phyloP scores from a whole-genome alignment of 2,888 invertebrate genomes.

The Polietes domitor region DNA sequence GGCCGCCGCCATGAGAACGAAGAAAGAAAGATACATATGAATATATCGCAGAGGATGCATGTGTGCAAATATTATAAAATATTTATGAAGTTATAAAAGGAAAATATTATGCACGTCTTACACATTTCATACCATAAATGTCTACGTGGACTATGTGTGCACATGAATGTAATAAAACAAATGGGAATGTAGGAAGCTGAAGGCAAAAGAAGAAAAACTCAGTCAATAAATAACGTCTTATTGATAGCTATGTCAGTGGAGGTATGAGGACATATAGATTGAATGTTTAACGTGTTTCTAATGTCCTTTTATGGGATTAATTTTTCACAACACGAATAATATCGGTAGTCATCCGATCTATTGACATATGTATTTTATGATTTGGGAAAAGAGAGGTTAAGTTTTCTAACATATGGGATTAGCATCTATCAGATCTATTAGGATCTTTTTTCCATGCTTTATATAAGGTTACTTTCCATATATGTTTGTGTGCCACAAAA shows the following conservation, averaged over 20 bases:
- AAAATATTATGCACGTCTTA: conserved; percentile 59
- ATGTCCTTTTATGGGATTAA: too few species aligned
- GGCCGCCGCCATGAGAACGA: background rate
- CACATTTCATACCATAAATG: conserved; percentile 47
- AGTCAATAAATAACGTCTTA: conserved; percentile 1
- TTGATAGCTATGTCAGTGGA: background rate
- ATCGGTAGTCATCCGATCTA: too few species aligned
- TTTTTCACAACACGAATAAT: too few species aligned
- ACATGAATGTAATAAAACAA: conserved; percentile 5
- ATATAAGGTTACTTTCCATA: too few species aligned
- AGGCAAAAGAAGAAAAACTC: background rate
- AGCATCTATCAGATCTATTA: too few species aligned
- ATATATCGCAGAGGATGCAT: background rate
- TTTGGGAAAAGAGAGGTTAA: too few species aligned
- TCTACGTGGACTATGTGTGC: background rate
- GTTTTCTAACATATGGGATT: too few species aligned
- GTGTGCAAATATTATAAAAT: conserved; percentile 53
- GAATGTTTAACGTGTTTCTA: too few species aligned
- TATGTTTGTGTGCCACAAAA: too few species aligned
- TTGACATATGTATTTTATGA: too few species aligned
- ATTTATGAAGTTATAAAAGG: conserved; percentile 55
- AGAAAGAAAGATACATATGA: conserved; percentile 4
- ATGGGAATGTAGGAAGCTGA: background rate
- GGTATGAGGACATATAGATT: too few species aligned
- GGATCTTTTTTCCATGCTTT: too few species aligned